Evolutionary conservation across 2,113 vertebrate genomes (phyloP).

Genomic region (Serilophus lunatus): DNA sequence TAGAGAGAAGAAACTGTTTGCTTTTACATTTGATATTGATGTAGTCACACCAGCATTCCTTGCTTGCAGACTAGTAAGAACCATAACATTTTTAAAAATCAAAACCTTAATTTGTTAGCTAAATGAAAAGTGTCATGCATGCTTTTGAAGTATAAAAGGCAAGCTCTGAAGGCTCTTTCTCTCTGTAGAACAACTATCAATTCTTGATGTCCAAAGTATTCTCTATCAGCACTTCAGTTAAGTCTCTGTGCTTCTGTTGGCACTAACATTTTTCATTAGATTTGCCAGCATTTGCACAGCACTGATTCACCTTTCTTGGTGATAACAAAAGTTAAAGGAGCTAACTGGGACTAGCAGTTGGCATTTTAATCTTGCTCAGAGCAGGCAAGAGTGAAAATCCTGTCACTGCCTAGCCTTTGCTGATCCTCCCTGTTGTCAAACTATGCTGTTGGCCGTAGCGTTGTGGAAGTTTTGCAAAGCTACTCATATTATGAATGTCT

Average conservation of each 20-base stretch:
- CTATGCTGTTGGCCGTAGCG: not conserved
- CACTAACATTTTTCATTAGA: constrained; percentile 50
- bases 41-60: not conserved
- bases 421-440: constrained; percentile 4
- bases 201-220: constrained; percentile 58
- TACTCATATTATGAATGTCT: not conserved
- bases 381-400: constrained; percentile 15
- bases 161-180: constrained; percentile 37
- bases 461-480: not conserved
- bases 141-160: constrained; percentile 54
- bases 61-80: constrained; percentile 10
- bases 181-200: constrained; percentile 32
- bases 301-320: constrained; percentile 43
- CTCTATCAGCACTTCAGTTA: constrained; percentile 65
- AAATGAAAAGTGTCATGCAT: constrained; percentile 44
- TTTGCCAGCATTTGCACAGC: constrained; percentile 35
- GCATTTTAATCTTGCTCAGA: constrained; percentile 51
- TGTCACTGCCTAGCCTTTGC: not conserved
- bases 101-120: constrained; percentile 45
- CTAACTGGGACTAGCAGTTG: constrained; percentile 27
- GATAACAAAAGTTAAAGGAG: constrained; percentile 44
- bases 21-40: constrained; percentile 25
- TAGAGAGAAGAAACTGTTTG: not conserved
- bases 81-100: constrained; percentile 44
- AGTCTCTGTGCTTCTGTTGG: constrained; percentile 50